Evolutionary conservation across 2,888 invertebrate species (phyloP), one percentile per base, ranked within the genome.

Genomic region (Scrobipalpa atriplicella): DNA sequence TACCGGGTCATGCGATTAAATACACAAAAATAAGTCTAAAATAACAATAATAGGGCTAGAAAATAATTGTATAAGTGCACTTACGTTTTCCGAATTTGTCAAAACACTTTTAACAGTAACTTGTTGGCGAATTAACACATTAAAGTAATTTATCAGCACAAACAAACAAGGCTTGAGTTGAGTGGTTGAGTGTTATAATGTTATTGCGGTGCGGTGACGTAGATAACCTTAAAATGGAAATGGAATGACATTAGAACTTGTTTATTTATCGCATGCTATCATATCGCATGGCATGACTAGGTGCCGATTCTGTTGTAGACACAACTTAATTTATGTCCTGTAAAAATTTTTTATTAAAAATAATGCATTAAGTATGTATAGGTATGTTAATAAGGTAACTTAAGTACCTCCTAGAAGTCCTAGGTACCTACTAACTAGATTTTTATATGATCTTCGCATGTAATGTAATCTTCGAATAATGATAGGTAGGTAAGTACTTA

Each of bases 91-190:
- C n/a, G 16, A 47, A 16, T 8, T 47, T n/a, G 47, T 7, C n/a
- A 47, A 47, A 16, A 47, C 47, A 47, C 47, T 16, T 16, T 3
- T n/a, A 16, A 29, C 29, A 29, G 29, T 5, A 29, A 29, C 2
- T 29, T 29, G 29, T 29, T 47, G 13, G 43, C 5, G 13, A 13
- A 13, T 13, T 43, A 13, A 43, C 16, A 47, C 16, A 47, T 7
- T 47, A 47, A 47, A 47, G n/a, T 10, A 47, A 16, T 47, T 47
- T 47, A 47, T 47, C n/a, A n/a, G 16, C 47, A n/a, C 47, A 47
- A 43, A 47, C 47, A 47, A 29, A 29, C 5, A 29, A 29, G n/a
- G n/a, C n/a, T 29, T 29, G 29, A 29, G 29, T 29, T 29, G 29
- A 29, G 29, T 29, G n/a, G n/a, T n/a, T n/a, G n/a, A n/a, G n/a